Evolutionary conservation across 1,140 invertebrate species (phyloP).

Genomic region (Harlomillsia oculata): DNA sequence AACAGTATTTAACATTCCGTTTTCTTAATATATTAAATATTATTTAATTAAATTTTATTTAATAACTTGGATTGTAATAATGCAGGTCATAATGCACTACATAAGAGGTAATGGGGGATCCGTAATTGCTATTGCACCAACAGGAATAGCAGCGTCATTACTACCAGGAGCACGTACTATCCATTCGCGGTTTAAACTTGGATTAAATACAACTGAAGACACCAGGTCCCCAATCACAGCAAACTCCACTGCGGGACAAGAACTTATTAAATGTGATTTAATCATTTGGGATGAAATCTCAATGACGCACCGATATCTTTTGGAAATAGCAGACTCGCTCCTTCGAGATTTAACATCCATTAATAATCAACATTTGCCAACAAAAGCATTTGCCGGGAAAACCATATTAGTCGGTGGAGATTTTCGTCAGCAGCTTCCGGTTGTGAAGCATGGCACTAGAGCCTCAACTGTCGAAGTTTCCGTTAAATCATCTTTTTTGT

Average conservation of each 20-base stretch:
- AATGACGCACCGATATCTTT: neutral
- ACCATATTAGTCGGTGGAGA: constrained; percentile 6
- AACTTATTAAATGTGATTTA: neutral
- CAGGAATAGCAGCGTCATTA: constrained; percentile 14
- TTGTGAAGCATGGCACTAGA: neutral
- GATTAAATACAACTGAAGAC: neutral
- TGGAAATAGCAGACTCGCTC: neutral
- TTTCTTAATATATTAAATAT: too few relatives aligned
- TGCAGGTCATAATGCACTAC: neutral
- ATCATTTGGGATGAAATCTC: constrained; percentile 4
- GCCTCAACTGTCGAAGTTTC: neutral
- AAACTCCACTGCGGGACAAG: neutral
- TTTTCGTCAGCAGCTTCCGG: neutral
- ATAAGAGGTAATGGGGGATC: neutral
- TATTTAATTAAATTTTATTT: too few relatives aligned
- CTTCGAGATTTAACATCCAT: constrained; percentile 3
- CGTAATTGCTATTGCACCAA: constrained; percentile 1
- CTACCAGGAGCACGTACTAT: constrained; percentile 10
- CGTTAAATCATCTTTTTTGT: neutral
- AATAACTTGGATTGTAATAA: too few relatives aligned
- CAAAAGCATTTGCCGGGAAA: constrained; percentile 20
- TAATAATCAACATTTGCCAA: too few relatives aligned
- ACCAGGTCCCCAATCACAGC: neutral
- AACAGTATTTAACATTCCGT: too few relatives aligned
- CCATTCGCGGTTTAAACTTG: constrained; percentile 13